These are phyloP conservation scores for Chaetodon trifasciatus DNA, from an alignment of 2,797 vertebrate genomes.

Conservation along the genomic window DNA sequence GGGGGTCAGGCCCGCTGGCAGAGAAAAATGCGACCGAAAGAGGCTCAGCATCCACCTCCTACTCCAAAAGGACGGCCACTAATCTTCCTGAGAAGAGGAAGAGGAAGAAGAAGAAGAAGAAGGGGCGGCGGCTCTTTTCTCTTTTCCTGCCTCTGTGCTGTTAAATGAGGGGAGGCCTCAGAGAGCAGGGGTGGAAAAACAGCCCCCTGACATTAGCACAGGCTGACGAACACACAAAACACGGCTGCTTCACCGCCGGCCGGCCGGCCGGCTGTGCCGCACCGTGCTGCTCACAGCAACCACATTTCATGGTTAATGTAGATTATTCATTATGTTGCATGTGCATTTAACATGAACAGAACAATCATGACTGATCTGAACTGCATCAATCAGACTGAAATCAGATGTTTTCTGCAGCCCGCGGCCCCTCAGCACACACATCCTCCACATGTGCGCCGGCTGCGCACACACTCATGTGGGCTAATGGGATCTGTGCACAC, in stretches of 20 bases:
- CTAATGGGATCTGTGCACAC: conserved; percentile 59
- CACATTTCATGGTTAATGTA: neutral
- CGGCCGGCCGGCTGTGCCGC: neutral
- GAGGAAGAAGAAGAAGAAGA: conserved; percentile 32
- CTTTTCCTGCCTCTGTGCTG: conserved; percentile 38
- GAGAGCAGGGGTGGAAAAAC: conserved; percentile 39
- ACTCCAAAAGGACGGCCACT: conserved; percentile 79
- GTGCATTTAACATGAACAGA: neutral
- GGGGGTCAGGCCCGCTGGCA: conserved; percentile 80
- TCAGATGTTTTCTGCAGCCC: neutral
- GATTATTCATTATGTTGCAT: neutral
- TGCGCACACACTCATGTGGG: conserved; percentile 12
- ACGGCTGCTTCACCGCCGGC: neutral
- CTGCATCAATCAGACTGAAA: neutral
- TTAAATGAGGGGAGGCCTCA: conserved; percentile 71
- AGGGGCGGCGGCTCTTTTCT: conserved; percentile 52
- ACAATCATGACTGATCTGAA: neutral
- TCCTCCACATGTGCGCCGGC: neutral
- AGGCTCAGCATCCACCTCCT: conserved; percentile 70
- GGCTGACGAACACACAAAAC: conserved; percentile 22
- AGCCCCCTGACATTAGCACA: conserved; percentile 44
- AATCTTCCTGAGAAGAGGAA: conserved; percentile 81
- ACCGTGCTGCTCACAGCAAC: neutral
- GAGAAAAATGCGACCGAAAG: conserved; percentile 85
- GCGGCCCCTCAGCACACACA: neutral